Conservation (phyloP, 2,888 invertebrate species). For the Pyrgus malvae region DNA sequence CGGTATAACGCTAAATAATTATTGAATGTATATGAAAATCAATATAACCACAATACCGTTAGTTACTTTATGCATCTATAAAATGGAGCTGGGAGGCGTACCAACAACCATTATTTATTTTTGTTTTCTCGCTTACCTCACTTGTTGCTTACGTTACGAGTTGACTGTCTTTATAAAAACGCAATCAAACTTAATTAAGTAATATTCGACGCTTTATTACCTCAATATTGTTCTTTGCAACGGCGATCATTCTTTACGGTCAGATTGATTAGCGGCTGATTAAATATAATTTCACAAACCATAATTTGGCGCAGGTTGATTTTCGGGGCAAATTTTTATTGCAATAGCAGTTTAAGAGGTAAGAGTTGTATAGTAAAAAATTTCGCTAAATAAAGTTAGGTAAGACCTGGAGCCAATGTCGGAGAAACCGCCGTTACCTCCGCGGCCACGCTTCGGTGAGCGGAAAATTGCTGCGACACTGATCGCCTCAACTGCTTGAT, state of each 20-base stretch:
- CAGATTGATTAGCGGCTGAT: slow-evolving; percentile 36
- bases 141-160: no score
- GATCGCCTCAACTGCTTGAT: slow-evolving; percentile 40
- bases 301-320: slow-evolving; percentile 39
- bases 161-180: not conserved
- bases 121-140: no score
- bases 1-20: no score
- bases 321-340: slow-evolving; percentile 47
- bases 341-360: slow-evolving; percentile 46
- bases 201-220: slow-evolving; percentile 31
- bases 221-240: slow-evolving; percentile 33
- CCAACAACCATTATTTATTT: no score
- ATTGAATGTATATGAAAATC: no score
- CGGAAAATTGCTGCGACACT: slow-evolving; percentile 72
- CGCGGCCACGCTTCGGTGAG: slow-evolving; percentile 60
- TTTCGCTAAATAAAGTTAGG: slow-evolving; percentile 61
- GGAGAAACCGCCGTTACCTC: slow-evolving; percentile 62
- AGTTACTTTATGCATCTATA: no score
- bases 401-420: slow-evolving; percentile 69
- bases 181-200: not conserved
- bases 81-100: no score
- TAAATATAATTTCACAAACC: slow-evolving; percentile 46
- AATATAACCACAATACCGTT: no score
- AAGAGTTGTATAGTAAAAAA: slow-evolving; percentile 49
- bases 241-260: slow-evolving; percentile 15